Conservation (phyloP, 2,113 vertebrate species). For the Hymenochirus boettgeri region DNA sequence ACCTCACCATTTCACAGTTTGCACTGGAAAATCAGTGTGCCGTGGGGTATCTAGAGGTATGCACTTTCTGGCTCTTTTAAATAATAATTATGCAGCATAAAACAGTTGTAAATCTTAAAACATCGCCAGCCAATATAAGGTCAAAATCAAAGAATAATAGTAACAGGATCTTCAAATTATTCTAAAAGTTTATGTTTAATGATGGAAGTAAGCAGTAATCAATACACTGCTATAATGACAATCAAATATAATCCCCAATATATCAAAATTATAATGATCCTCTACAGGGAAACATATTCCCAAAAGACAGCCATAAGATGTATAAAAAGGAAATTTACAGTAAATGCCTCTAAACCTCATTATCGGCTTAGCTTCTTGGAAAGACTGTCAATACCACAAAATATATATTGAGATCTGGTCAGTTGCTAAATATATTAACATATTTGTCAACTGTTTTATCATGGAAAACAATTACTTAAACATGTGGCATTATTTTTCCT, state of each 20-base stretch:
- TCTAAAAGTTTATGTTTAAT: conserved; percentile 38
- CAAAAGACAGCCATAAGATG: conserved; percentile 43
- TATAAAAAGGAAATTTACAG: conserved; percentile 32
- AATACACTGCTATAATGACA: conserved; percentile 65
- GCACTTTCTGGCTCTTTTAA: no score
- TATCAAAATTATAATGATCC: conserved; percentile 67
- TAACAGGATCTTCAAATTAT: conserved; percentile 38
- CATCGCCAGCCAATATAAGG: no score
- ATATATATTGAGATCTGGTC: conserved; percentile 53
- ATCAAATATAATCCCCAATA: conserved; percentile 66
- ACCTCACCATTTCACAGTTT: no score
- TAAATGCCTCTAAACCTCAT: conserved; percentile 58
- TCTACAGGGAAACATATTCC: conserved; percentile 60
- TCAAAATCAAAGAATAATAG: conserved; percentile 12
- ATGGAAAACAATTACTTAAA: background rate
- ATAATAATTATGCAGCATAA: no score
- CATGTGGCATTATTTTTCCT: background rate
- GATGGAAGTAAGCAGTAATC: conserved; percentile 57
- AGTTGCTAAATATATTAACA: conserved; percentile 22
- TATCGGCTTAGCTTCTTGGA: conserved; percentile 59
- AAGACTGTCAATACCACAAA: conserved; percentile 63
- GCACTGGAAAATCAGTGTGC: no score
- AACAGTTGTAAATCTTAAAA: no score
- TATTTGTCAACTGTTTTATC: conserved; percentile 1
- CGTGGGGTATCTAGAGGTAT: no score